Percentiles rank a stretch among this genome's conserved stretches.
phyloP scores from a whole-genome alignment of 2,797 vertebrate genomes.

The Bovichtus variegatus region DNA sequence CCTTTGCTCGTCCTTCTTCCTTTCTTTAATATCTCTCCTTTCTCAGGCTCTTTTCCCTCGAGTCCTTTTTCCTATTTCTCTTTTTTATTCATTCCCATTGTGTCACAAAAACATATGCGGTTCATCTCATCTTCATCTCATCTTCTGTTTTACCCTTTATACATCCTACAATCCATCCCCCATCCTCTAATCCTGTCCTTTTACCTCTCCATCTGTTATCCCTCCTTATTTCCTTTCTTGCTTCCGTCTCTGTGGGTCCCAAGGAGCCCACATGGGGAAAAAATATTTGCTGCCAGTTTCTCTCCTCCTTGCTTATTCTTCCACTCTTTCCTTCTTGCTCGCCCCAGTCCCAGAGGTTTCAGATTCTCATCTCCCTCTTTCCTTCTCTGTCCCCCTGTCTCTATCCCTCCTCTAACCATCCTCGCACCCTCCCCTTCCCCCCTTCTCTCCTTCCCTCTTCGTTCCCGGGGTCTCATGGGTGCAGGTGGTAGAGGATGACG shows the following conservation, averaged over 20 bases:
- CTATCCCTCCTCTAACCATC: slow-evolving; percentile 26
- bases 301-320: slow-evolving; percentile 52
- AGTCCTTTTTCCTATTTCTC: neutral
- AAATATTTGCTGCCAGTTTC: slow-evolving; percentile 59
- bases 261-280: slow-evolving; percentile 45
- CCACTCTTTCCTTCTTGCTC: slow-evolving; percentile 38
- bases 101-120: slow-evolving; percentile 19
- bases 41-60: neutral
- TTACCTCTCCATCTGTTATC: slow-evolving; percentile 56
- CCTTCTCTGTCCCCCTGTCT: slow-evolving; percentile 14
- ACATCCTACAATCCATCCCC: slow-evolving; percentile 31
- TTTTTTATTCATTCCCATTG: neutral
- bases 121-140: slow-evolving; percentile 34
- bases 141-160: slow-evolving; percentile 37
- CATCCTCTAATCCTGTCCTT: slow-evolving; percentile 43
- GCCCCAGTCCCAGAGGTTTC: slow-evolving; percentile 47
- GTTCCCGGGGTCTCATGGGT: slow-evolving; percentile 73
- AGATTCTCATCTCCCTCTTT: slow-evolving; percentile 44
- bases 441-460: slow-evolving; percentile 45
- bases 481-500: slow-evolving; percentile 81
- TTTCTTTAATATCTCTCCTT: neutral
- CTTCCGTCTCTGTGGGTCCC: slow-evolving; percentile 47
- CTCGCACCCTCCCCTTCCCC: slow-evolving; percentile 38
- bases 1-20: neutral
- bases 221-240: slow-evolving; percentile 38